phyloP scores from a whole-genome alignment of 2,113 vertebrate species.

The Calidris pugnax region DNA sequence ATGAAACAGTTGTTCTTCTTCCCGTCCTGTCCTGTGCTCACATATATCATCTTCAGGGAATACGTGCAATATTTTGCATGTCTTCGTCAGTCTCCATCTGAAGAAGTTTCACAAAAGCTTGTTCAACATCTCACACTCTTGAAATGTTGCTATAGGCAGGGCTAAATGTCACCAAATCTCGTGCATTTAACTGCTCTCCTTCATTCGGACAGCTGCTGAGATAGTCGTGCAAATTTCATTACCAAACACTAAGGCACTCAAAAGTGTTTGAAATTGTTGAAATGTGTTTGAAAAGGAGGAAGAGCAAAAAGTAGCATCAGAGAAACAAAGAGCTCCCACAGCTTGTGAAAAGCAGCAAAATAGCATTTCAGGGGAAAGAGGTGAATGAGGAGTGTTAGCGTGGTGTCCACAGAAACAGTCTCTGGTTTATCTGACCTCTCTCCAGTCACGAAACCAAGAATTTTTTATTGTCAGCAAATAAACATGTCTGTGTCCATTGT shows the following conservation, averaged over 20 bases:
- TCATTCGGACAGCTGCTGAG: not conserved
- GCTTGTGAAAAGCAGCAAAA: not conserved
- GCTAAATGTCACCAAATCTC: not conserved
- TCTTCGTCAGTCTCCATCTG: not conserved
- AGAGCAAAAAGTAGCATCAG: not conserved
- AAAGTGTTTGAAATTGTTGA: not conserved
- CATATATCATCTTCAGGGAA: not conserved
- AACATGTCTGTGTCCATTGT: not conserved
- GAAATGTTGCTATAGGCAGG: not conserved
- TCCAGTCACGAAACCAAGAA: not conserved
- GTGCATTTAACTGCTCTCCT: not conserved
- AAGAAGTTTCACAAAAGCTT: not conserved
- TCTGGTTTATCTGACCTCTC: not conserved
- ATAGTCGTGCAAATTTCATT: not conserved
- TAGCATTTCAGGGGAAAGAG: not conserved
- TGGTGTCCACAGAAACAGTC: not conserved
- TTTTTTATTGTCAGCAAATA: not conserved
- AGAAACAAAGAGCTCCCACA: not conserved
- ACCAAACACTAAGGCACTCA: not conserved
- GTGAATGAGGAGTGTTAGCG: not conserved
- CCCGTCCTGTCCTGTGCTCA: not conserved
- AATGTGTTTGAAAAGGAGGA: not conserved
- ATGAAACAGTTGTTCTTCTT: not conserved
- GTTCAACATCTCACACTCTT: not conserved
- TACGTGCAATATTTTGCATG: not conserved